Evolutionary conservation across 2,797 vertebrate genomes (phyloP), one percentile per base, ranked within the genome.

Genomic region (Chiroxiphia lanceolata): DNA sequence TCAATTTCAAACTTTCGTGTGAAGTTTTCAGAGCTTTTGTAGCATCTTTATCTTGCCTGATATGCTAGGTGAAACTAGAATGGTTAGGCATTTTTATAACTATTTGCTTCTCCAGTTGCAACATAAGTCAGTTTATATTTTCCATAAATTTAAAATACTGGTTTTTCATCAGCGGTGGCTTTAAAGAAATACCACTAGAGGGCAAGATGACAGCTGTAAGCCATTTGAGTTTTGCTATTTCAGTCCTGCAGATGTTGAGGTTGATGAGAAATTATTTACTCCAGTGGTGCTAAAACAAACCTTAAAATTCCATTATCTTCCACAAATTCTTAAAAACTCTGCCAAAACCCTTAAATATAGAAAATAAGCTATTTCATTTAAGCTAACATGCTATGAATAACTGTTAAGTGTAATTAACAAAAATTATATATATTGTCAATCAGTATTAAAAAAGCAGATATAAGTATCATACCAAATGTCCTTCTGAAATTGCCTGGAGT

Each of bases 111-210:
- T 90, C 18, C 26, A 79, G 34, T 9, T 64, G 53, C 54, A 82
- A 87, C 14, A 9, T 42, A 59, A 88, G 17, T 54, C 15, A 53
- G 18, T 57, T 71, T 47, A 56, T 71, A 36, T 60, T 94, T 90
- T 48, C 69, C 75, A 78, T 71, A 44, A 54, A 71, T 69, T 65
- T 65, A 63, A 89, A 83, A 81, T 71, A 36, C 20, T 71, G 6
- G 33, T 56, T 81, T 89, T 86, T 70, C 54, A 75, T 75, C 64
- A n/a, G 22, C 2, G 0, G 19, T 74, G 67, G 48, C 86, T 92
- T 86, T 92, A 83, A 84, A 76, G 74, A 70, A 89, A 61, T 84
- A 48, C 92, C 93, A 88, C 89, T 93, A 94, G 96, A 95, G 92
- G 85, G 85, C 85, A 85, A 93, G 36, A 87, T 85, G 75, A 70